Evolutionary conservation across 2,888 invertebrate genomes (phyloP).

Genomic region (Hydrotaea diabolus): DNA sequence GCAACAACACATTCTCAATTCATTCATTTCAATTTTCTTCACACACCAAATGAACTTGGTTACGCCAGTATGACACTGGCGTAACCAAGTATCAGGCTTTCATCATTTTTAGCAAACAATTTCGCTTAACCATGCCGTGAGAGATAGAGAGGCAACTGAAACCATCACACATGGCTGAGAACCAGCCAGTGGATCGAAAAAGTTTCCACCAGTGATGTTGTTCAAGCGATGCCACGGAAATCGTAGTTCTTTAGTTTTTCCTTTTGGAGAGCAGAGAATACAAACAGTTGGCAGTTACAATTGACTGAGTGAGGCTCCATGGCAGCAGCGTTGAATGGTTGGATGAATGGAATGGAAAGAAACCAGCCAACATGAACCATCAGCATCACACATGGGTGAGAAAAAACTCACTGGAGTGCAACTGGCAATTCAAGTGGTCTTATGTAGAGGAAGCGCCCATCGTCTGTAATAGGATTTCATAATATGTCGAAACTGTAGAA

Average conservation of each 20-base stretch:
- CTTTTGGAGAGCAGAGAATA: background rate
- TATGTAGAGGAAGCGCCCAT: no score
- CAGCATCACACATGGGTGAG: background rate
- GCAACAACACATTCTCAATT: background rate
- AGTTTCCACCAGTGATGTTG: conserved; percentile 9
- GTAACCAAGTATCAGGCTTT: conserved; percentile 13
- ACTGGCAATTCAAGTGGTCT: conserved; percentile 8
- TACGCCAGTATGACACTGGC: background rate
- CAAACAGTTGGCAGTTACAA: background rate
- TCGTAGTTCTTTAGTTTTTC: background rate
- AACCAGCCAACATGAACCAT: conserved; percentile 19
- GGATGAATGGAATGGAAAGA: background rate
- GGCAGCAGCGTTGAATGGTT: background rate
- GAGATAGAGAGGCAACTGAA: background rate
- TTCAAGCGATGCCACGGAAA: background rate
- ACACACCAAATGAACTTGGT: background rate
- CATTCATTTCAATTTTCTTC: background rate
- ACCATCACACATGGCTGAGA: conserved; percentile 33
- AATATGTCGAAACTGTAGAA: no score
- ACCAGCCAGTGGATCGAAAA: conserved; percentile 32
- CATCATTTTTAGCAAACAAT: background rate
- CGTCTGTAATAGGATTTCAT: no score
- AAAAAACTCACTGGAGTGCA: conserved; percentile 21
- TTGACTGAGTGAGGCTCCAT: background rate
- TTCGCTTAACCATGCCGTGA: background rate